A percentile compares a stretch with the other conserved stretches of the same genome.
Evolutionary conservation across 2,888 invertebrate genomes (phyloP).

Genomic region (Pimpla rufipes): DNA sequence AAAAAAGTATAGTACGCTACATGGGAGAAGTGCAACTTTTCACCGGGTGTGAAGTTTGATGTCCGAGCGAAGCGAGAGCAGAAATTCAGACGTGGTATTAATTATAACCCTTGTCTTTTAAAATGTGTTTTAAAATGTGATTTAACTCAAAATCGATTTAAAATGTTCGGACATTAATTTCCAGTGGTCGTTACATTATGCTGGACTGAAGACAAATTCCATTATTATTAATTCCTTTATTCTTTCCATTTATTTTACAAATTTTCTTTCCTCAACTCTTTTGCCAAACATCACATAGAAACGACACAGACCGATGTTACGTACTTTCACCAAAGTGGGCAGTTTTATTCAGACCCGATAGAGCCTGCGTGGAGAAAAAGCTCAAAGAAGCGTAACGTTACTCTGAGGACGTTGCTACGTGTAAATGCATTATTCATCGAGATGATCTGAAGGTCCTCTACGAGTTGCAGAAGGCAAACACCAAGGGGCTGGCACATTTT

Average conservation of each 20-base stretch:
- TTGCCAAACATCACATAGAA: neutral
- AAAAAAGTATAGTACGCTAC: too few relatives aligned
- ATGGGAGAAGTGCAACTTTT: too few relatives aligned
- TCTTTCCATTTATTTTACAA: neutral
- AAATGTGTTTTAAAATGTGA: too few relatives aligned
- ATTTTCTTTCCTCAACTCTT: neutral
- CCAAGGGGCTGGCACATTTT: neutral
- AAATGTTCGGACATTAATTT: too few relatives aligned
- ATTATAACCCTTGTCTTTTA: too few relatives aligned
- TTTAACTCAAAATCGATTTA: too few relatives aligned
- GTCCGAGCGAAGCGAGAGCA: too few relatives aligned
- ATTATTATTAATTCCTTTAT: neutral
- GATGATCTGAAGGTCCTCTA: neutral
- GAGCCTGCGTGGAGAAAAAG: neutral
- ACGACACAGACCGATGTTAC: neutral
- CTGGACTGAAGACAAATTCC: neutral
- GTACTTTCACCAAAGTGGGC: neutral
- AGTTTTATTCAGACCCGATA: conserved; percentile 16
- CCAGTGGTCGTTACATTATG: neutral
- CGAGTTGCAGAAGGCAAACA: neutral
- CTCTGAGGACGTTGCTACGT: conserved; percentile 4
- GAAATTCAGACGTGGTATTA: too few relatives aligned
- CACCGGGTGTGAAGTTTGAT: too few relatives aligned
- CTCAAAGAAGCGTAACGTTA: conserved; percentile 12
- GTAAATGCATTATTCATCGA: conserved; percentile 45